A percentile compares a stretch with the other conserved stretches of the same genome.
phyloP scores from a whole-genome alignment of 2,113 vertebrate species.

The Passer montanus region DNA sequence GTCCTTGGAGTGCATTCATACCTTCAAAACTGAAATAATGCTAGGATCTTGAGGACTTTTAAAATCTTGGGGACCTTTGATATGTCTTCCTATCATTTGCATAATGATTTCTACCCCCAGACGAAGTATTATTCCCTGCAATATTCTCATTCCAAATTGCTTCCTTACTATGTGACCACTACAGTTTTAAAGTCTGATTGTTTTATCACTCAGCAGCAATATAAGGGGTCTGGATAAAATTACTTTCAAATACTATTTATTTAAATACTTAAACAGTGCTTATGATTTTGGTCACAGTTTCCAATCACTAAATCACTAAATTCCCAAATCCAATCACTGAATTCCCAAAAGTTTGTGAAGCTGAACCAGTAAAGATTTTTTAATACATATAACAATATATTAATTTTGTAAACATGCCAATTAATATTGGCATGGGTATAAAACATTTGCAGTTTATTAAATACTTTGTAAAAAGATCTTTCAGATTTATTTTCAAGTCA shows the following conservation, averaged over 20 bases:
- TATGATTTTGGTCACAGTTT: not conserved
- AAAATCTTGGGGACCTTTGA: not conserved
- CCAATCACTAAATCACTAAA: not conserved
- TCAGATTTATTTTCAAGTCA: not conserved
- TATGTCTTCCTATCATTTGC: not conserved
- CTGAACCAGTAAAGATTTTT: not conserved
- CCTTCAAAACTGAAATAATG: not conserved
- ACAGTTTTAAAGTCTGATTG: not conserved
- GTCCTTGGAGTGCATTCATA: not conserved
- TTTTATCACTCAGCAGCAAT: not conserved
- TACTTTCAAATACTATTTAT: not conserved
- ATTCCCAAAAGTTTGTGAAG: not conserved
- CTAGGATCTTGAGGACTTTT: not conserved
- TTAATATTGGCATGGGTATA: not conserved
- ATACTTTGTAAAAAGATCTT: not conserved
- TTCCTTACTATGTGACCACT: constrained; percentile 1
- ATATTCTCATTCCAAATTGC: not conserved
- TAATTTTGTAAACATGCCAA: not conserved
- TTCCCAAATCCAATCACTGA: not conserved
- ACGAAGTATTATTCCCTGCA: not conserved
- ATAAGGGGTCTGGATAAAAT: not conserved
- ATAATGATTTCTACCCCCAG: not conserved
- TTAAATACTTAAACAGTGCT: not conserved
- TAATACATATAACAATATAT: not conserved
- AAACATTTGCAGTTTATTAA: not conserved